phyloP scores from a whole-genome alignment of 2,888 invertebrate species.

The Boloria selene region DNA sequence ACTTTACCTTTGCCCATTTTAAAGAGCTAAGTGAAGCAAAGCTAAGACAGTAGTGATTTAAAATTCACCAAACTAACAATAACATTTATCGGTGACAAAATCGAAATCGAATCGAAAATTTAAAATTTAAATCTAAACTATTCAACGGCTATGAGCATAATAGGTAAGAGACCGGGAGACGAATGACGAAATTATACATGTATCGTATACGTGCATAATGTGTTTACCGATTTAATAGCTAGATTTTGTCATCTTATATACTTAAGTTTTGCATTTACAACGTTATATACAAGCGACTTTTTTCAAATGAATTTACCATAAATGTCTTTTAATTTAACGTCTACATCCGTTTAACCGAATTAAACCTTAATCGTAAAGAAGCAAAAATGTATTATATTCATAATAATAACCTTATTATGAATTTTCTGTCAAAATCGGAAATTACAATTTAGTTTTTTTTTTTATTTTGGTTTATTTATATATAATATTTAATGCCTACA shows the following conservation, averaged over 20 bases:
- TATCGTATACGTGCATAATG: slow-evolving; percentile 17
- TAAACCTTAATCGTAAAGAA: too few species aligned
- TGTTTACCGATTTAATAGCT: neutral
- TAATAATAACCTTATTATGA: too few species aligned
- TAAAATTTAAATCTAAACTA: slow-evolving; percentile 40
- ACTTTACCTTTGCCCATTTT: too few species aligned
- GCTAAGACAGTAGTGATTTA: too few species aligned
- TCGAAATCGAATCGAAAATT: slow-evolving; percentile 39
- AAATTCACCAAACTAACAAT: slow-evolving; percentile 3
- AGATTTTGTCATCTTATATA: neutral
- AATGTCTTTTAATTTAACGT: neutral
- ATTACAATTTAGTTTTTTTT: too few species aligned
- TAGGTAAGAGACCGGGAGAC: slow-evolving; percentile 5
- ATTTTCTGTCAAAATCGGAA: too few species aligned
- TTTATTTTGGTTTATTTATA: too few species aligned
- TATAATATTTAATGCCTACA: too few species aligned
- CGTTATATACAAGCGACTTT: neutral
- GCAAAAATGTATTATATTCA: too few species aligned
- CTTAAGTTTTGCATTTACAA: neutral
- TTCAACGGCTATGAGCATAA: slow-evolving; percentile 30
- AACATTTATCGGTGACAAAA: slow-evolving; percentile 38
- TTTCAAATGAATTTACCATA: neutral
- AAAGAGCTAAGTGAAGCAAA: too few species aligned
- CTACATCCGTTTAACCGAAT: neutral
- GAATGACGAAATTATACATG: slow-evolving; percentile 10